Conservation (phyloP, 2,888 invertebrate genomes). For the Pedicia rivosa region DNA sequence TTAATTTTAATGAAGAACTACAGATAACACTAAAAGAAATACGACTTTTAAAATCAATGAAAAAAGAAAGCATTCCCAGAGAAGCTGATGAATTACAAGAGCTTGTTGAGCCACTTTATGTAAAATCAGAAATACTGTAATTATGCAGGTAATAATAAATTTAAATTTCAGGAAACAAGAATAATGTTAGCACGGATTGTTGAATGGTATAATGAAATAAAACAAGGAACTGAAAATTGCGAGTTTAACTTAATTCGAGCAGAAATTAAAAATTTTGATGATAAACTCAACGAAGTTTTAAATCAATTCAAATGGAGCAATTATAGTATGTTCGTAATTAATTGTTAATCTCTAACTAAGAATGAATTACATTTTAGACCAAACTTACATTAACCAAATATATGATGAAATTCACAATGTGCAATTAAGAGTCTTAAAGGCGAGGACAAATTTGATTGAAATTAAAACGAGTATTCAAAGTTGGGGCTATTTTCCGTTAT, state of each 20-base stretch:
- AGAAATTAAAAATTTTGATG: constrained; percentile 61
- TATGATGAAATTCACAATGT: constrained; percentile 48
- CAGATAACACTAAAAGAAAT: constrained; percentile 54
- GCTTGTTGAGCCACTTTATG: constrained; percentile 20
- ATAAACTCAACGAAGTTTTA: constrained; percentile 48
- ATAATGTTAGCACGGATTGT: constrained; percentile 41
- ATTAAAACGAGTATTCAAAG: constrained; percentile 40
- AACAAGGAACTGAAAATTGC: constrained; percentile 48
- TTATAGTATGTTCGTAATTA: constrained; percentile 40
- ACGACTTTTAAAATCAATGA: constrained; percentile 56
- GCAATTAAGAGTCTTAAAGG: constrained; percentile 43
- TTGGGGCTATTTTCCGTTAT: constrained; percentile 62
- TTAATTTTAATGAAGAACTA: constrained; percentile 19
- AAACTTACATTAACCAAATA: constrained; percentile 52
- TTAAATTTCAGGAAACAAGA: constrained; percentile 9
- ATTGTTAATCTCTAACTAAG: not conserved
- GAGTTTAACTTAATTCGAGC: constrained; percentile 63
- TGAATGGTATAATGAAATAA: constrained; percentile 70
- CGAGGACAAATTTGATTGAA: constrained; percentile 47
- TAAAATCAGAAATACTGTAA: not conserved
- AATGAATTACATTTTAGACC: constrained; percentile 27
- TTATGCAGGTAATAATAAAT: not conserved
- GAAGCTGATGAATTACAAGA: constrained; percentile 19
- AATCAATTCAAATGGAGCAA: constrained; percentile 62
- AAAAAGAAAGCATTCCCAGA: constrained; percentile 33